Percentiles rank a stretch among this genome's conserved stretches.
These are phyloP conservation scores for honey bee (Apis mellifera) DNA, from an alignment of 1,140 invertebrate genomes.

Conservation along the genomic window Amel_HAv3.1 CM009937.2:3307501-3308000, in stretches of 20 bases:
- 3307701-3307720: too few species aligned
- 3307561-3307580: too few species aligned
- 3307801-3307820: background rate
- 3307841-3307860: too few species aligned
- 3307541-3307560: too few species aligned
- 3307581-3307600: too few species aligned
- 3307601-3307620: too few species aligned
- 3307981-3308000: too few species aligned
- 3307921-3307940: background rate
- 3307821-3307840: slow-evolving; percentile 15
- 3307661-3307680: too few species aligned
- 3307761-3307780: background rate
- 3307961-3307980: background rate
- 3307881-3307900: background rate
- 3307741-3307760: background rate
- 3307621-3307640: too few species aligned
- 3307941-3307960: background rate
- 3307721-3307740: background rate
- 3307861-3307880: background rate
- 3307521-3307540: too few species aligned
- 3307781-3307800: background rate
- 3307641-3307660: too few species aligned
- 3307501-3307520: too few species aligned
- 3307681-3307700: background rate
- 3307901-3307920: background rate